phyloP scores from a whole-genome alignment of 2,888 invertebrate species.

The Nebria salina region DNA sequence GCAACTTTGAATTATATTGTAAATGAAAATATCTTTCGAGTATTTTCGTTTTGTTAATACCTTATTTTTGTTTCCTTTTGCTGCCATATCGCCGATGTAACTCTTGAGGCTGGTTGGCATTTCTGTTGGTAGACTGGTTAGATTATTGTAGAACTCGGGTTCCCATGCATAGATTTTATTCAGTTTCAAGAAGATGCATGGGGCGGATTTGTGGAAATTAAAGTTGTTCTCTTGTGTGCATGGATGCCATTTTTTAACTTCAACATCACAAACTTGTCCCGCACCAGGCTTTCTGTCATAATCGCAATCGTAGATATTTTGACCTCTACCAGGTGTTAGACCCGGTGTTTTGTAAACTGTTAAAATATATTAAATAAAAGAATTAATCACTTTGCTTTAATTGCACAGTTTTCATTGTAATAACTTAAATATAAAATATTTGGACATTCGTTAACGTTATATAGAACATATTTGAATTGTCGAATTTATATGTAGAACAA shows the following conservation, averaged over 20 bases:
- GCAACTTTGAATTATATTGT: too few relatives aligned
- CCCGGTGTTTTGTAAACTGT: conserved; percentile 79
- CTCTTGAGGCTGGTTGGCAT: conserved; percentile 80
- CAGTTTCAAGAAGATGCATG: conserved; percentile 94
- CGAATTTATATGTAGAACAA: too few relatives aligned
- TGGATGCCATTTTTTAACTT: conserved; percentile 80
- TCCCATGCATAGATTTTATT: conserved; percentile 95
- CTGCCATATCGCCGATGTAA: conserved; percentile 65
- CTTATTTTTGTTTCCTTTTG: conserved; percentile 26
- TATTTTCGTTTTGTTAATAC: conserved; percentile 7
- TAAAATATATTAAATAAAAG: neutral
- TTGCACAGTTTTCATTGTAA: too few relatives aligned
- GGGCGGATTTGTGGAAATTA: conserved; percentile 90
- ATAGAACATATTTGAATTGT: too few relatives aligned
- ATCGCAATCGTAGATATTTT: conserved; percentile 80
- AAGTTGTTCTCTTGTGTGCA: conserved; percentile 88
- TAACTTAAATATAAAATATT: too few relatives aligned
- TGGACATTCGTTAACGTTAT: too few relatives aligned
- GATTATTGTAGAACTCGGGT: conserved; percentile 82
- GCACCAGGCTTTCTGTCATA: conserved; percentile 75
- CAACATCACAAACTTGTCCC: conserved; percentile 87
- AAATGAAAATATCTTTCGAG: neutral
- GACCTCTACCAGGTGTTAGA: conserved; percentile 75
- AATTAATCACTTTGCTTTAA: neutral
- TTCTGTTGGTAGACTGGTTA: conserved; percentile 72